Evolutionary conservation across 2,888 invertebrate species (phyloP), one percentile per base, ranked within the genome.

Genomic region (Macroteleia sp.): DNA sequence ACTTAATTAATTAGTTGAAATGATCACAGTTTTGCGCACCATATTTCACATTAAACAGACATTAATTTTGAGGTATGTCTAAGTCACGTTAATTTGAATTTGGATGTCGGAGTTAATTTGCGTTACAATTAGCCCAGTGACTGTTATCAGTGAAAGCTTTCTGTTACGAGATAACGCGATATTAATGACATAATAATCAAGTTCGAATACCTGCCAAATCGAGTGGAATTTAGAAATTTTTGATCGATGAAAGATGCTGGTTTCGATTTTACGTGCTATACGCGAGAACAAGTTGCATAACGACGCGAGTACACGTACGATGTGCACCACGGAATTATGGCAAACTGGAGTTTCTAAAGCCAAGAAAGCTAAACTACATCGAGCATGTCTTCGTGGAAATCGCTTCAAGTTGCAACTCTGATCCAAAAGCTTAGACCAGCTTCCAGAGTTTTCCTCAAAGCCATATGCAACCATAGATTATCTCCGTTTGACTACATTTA

Each of bases 161-260:
- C 44, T 64, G 42, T 56, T 56, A 56, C 14, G 25, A 28, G 67
- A 67, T 67, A 67, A 56, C 56, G 46, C 30, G 39, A 8, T 56
- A 67, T 67, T 67, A 67, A 67, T 39, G 56, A 22, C 36, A 28
- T 46, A 54, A 56, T 56, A 67, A 67, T 67, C 48, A 56, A 30
- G 39, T 39, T 30, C 28, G 19, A 25, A 14, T n/a, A 5, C 25
- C 6, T 25, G 1, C 14, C 10, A 42, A 32, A 22, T 46, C 22
- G 19, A 22, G 17, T 32, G 34, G 3, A 32, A 42, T 32, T 9
- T 14, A n/a, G 17, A n/a, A 39, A 44, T 66, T 66, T 66, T 54
- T 46, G 54, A 56, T 48, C 39, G 42, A 22, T 42, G 25, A 1
- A 25, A 39, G 5, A 10, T 34, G n/a, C 2, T 10, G 5, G 39